These are phyloP conservation scores for Tragelaphus eurycerus DNA, from an alignment of 2,797 vertebrate species.

Conservation along the genomic window DNA sequence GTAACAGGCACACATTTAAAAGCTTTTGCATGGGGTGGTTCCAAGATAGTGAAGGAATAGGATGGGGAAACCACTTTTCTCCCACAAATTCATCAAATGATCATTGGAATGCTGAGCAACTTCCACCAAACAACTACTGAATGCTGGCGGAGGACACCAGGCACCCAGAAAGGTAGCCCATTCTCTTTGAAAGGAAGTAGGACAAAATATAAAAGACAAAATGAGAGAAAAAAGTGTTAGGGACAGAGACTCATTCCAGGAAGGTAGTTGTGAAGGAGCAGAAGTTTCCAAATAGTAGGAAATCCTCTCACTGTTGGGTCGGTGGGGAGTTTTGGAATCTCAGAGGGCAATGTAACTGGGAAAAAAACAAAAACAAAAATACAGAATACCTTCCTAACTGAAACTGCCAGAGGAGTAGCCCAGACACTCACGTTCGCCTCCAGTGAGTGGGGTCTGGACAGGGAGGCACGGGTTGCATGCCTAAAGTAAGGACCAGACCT, in stretches of 20 bases:
- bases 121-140: not conserved
- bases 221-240: not conserved
- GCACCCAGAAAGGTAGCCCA: not conserved
- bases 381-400: not conserved
- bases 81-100: not conserved
- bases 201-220: not conserved
- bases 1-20: not conserved
- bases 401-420: not conserved
- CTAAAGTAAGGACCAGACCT: not conserved
- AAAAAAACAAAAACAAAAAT: not conserved
- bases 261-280: not conserved
- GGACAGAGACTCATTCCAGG: not conserved
- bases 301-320: not conserved
- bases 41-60: not conserved
- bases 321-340: not conserved
- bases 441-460: not conserved
- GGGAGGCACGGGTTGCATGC: not conserved
- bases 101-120: not conserved
- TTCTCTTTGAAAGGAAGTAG: not conserved
- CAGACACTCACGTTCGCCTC: fast-evolving
- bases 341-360: not conserved
- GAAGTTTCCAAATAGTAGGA: not conserved
- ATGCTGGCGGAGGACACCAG: fast-evolving
- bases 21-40: not conserved
- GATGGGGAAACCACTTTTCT: not conserved